Base-by-base conservation (phyloP, 2,888 invertebrate genomes). In the Meloe dianella region DNA sequence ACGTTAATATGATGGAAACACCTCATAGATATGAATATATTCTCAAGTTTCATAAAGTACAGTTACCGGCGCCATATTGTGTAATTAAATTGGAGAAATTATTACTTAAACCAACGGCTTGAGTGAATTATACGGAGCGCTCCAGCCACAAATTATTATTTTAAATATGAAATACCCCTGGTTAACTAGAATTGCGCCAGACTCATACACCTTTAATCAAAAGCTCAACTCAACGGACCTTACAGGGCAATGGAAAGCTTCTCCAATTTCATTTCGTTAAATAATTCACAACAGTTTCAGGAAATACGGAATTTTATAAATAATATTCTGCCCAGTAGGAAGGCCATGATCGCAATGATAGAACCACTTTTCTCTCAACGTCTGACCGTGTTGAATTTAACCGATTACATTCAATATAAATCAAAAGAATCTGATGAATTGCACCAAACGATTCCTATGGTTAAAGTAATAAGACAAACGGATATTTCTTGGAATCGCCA, bases 371-470 rank as follows among this genome's bases (percentile, higher is more conserved):
- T 12, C n/a, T 41, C 8, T 41, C 20, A 6, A 20, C 2, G 1
- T 20, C 20, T 47, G 20, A 9, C 20, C 47, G 20, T 47, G 47
- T 12, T 12, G 12, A 24, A 6, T 54, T 24, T 4, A 22, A 54
- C 54, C 71, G 74, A 75, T 77, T 75, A 75, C 70, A 66, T 67
- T 73, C 70, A 64, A 75, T 69, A 81, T 82, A 83, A 82, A 82
- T 83, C 83, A 81, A 74, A 77, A 73, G 74, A 73, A 73, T 72
- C 78, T 81, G 83, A 84, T 81, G 81, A 82, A 83, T 84, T 80
- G 82, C 79, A 78, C 82, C 82, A 83, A 84, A 84, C 83, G 83
- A 82, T 79, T 81, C 80, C 81, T 81, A 83, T 84, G 83, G 83
- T 84, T 84, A 83, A 82, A 83, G 83, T 82, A 83, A 84, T 84